These are phyloP conservation scores for Malurus melanocephalus DNA, from an alignment of 2,113 vertebrate genomes.

Conservation along the genomic window DNA sequence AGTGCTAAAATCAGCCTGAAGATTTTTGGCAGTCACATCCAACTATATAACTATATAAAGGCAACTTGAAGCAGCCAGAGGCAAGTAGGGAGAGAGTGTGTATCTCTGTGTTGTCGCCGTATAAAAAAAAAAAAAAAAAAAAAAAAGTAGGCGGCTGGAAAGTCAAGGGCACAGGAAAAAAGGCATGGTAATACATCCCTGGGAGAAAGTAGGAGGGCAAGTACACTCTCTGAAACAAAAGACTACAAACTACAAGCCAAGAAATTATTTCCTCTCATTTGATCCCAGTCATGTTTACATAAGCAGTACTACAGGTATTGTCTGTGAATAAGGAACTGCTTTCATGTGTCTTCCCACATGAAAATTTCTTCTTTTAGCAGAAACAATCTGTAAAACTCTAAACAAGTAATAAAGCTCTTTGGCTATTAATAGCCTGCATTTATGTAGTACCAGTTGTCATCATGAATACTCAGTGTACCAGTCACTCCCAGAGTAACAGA, in stretches of 20 bases:
- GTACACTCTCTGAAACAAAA: conserved; percentile 1
- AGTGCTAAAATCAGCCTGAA: not conserved
- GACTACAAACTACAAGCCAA: not conserved
- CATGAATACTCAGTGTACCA: not conserved
- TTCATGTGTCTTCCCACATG: not conserved
- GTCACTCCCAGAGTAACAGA: not conserved
- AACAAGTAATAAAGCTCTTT: not conserved
- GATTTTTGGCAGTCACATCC: not conserved
- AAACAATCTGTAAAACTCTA: not conserved
- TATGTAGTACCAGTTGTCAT: conserved; percentile 24
- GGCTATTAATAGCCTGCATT: conserved; percentile 11
- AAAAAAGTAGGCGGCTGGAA: not conserved
- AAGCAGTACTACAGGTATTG: not conserved
- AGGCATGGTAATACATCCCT: not conserved
- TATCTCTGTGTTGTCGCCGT: too few relatives aligned
- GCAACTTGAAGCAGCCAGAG: not conserved
- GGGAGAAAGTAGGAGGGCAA: not conserved
- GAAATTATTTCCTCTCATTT: not conserved
- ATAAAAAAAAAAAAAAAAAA: conserved; percentile 5
- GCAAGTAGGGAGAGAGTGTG: too few relatives aligned
- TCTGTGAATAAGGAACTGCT: not conserved
- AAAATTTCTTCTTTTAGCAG: not conserved
- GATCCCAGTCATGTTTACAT: not conserved
- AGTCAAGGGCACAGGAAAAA: conserved; percentile 15
- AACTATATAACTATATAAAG: not conserved